Evolutionary conservation across 2,888 invertebrate species (phyloP), one percentile per base, ranked within the genome.

Genomic region (Cerceris ruficornis): DNA sequence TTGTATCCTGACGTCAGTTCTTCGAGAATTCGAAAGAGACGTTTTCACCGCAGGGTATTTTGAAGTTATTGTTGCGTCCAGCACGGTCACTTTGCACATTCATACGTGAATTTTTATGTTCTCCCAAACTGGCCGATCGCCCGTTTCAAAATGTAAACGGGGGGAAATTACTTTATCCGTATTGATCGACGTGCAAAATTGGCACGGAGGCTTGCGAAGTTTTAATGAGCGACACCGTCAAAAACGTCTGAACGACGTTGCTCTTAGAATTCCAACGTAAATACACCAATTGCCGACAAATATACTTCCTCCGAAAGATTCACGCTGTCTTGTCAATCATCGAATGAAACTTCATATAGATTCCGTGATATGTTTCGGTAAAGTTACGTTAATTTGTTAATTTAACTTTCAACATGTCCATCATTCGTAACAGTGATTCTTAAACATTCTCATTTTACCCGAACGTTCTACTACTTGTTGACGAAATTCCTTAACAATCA

Each of bases 281-380:
- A 81, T 77, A 81, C 59, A 60, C 65, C 17, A 46, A 72, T 75
- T 57, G 59, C 39, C 66, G 46, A 83, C 74, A 80, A 83, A 82
- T 71, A 69, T 46, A 46, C 60, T 49, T 46, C 28, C 41, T 41
- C 15, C 13, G 46, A 76, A 70, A 59, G 11, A 57, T 65, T 14
- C 70, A 69, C 62, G 52, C 43, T 57, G 49, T 41, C 7, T 54
- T 77, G 84, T 71, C 81, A 57, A 70, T 84, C 77, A 69, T 13
- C 49, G 61, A 17, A 64, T 43, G 50, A 62, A 69, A 7, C 7
- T 8, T 28, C 0, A 17, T 11, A 55, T 8, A 55, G 14, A 14
- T n/a, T 9, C 7, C 14, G 8, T n/a, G 15, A 17, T 52, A 39
- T 62, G 9, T 14, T 41, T 66, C 28, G 9, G 7, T 28, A 7